Evolutionary conservation across 2,888 invertebrate genomes (phyloP).

Genomic region (Macrosiphum euphorbiae): DNA sequence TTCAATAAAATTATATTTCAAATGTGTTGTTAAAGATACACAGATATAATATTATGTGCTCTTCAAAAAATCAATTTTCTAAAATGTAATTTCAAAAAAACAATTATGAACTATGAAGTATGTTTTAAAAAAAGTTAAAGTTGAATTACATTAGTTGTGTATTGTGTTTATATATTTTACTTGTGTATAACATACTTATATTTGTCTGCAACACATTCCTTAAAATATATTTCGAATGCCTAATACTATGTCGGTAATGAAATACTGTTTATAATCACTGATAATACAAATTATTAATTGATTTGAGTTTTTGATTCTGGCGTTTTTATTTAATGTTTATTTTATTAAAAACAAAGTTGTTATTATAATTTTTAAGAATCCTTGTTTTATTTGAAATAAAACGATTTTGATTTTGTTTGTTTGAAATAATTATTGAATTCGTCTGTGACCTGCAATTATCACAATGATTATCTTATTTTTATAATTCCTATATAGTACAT

Average conservation of each 20-base stretch:
- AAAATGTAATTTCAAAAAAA: background rate
- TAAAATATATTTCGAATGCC: background rate
- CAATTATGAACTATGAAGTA: background rate
- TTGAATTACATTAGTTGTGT: background rate
- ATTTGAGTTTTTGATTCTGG: background rate
- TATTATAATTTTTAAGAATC: constrained; percentile 42
- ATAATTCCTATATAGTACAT: background rate
- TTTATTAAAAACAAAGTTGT: constrained; percentile 41
- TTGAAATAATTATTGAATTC: constrained; percentile 11
- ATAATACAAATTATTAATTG: constrained; percentile 1
- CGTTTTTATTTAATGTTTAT: constrained; percentile 45
- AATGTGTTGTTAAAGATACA: background rate
- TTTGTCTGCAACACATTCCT: background rate
- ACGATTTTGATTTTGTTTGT: constrained; percentile 43
- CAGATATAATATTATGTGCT: constrained; percentile 16
- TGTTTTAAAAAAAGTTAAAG: background rate
- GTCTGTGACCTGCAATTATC: background rate
- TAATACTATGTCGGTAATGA: background rate
- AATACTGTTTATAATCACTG: background rate
- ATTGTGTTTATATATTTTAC: background rate
- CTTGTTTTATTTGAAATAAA: constrained; percentile 56
- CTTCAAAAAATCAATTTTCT: constrained; percentile 16
- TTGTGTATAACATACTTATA: background rate
- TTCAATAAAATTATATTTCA: background rate
- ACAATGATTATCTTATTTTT: background rate